These are phyloP conservation scores for Tetragonula clypearis DNA, from an alignment of 1,140 invertebrate species.

Conservation along the genomic window DNA sequence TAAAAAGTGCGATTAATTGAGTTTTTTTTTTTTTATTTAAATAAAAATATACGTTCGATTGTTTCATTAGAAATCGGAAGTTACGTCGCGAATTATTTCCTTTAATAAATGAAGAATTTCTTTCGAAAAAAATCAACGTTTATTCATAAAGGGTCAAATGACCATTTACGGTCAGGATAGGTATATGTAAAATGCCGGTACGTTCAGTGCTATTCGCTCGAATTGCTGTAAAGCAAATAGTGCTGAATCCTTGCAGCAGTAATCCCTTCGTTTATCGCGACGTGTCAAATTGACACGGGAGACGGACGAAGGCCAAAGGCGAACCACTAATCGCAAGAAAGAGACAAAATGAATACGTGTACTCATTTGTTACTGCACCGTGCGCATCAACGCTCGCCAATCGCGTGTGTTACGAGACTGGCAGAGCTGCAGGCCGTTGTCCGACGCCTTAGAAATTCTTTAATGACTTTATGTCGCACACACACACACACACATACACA, in stretches of 20 bases:
- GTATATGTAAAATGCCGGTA: too few species aligned
- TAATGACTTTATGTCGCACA: conserved; percentile 72
- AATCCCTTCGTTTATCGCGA: neutral
- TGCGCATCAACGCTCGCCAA: conserved; percentile 7
- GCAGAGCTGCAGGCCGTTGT: conserved; percentile 65
- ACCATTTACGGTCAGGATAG: too few species aligned
- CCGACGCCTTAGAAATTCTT: conserved; percentile 76
- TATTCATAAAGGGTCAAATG: too few species aligned
- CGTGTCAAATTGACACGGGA: neutral
- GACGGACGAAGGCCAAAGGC: neutral
- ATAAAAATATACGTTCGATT: too few species aligned
- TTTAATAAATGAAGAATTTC: too few species aligned
- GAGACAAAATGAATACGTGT: conserved; percentile 30
- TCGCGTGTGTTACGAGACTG: conserved; percentile 50
- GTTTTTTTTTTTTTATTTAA: too few species aligned
- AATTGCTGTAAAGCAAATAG: neutral
- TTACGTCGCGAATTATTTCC: too few species aligned
- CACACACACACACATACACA: conserved; percentile 45
- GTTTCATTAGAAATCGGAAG: too few species aligned
- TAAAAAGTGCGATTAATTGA: too few species aligned
- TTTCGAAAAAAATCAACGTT: too few species aligned
- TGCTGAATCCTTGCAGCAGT: neutral
- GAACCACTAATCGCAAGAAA: conserved; percentile 26
- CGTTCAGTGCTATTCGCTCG: neutral
- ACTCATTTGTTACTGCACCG: conserved; percentile 9